Conservation (phyloP, 2,888 invertebrate species). For the Eulithis testata region DNA sequence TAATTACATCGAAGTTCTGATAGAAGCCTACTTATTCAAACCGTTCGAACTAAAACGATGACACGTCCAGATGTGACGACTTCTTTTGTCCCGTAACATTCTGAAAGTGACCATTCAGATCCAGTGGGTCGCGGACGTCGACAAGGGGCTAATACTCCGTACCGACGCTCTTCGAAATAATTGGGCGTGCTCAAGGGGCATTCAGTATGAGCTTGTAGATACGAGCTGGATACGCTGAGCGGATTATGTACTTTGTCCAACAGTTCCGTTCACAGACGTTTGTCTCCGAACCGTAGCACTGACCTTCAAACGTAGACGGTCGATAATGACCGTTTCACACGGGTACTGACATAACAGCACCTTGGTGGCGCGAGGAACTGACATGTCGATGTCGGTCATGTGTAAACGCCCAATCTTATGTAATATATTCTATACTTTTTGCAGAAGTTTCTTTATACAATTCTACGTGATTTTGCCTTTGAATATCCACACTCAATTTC, state of each 20-base stretch:
- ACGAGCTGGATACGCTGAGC: neutral
- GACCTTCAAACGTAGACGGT: no score
- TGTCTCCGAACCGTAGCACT: no score
- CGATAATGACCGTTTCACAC: no score
- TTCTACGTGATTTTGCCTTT: no score
- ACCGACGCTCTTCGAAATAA: neutral
- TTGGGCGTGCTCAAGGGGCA: neutral
- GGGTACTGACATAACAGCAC: no score
- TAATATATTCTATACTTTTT: no score
- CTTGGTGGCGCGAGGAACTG: no score
- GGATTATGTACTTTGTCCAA: conserved; percentile 1
- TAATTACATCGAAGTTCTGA: neutral
- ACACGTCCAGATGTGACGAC: conserved; percentile 7
- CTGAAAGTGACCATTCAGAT: conserved; percentile 5
- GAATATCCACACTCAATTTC: no score
- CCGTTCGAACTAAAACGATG: conserved; percentile 12
- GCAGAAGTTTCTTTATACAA: no score
- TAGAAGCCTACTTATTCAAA: conserved; percentile 3
- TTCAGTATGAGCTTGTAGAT: neutral
- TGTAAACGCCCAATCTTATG: no score
- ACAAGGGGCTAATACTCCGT: conserved; percentile 2
- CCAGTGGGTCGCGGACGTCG: neutral
- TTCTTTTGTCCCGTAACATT: conserved; percentile 5
- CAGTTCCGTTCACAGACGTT: neutral
- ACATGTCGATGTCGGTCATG: no score